Base-by-base conservation (phyloP, 1,140 invertebrate genomes). In the Asobara japonica region DNA sequence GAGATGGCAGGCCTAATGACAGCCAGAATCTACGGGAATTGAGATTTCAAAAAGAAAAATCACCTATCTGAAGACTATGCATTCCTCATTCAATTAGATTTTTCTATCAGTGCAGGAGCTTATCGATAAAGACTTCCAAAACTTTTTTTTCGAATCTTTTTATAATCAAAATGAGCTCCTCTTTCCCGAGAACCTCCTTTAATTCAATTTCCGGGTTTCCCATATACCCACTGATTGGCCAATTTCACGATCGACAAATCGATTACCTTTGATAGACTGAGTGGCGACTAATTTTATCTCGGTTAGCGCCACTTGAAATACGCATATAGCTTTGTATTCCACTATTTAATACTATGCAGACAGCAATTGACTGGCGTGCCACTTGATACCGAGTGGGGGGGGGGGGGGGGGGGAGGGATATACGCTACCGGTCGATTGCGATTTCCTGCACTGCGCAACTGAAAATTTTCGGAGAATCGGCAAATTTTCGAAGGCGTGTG, bases 401-500 rank as follows among this genome's bases (percentile, higher is more conserved):
- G 13, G 18, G 13, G 13, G 18, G 41, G 13, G 41, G 3, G 2
- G 18, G 18, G 18, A 45, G 13, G 18, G 13, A 45, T 16, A 18
- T 18, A 4, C 2, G 18, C 41, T 45, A 13, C 11, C 13, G n/a
- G 4, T 6, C 6, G 31, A 36, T 33, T 7, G 31, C 27, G 10
- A 33, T 71, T 18, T n/a, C 27, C 25, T 13, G 48, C 31, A 13
- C 76, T 75, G n/a, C 71, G 74, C 71, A 72, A 78, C 71, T 76
- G 77, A 81, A 83, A 82, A 16, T 18, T 56, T 56, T 56, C 51
- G 51, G 2, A 56, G 22, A 81, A 80, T 86, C 84, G 82, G 80
- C 74, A 77, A 82, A 85, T 85, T 84, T 84, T 83, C 75, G 79
- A 77, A 82, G 82, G 83, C 84, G 83, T 84, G 83, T 81, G 80